Percentiles rank a stretch among this genome's conserved stretches.
Conservation (phyloP, 2,888 invertebrate genomes). For the Drosophila tanythrix region DNA sequence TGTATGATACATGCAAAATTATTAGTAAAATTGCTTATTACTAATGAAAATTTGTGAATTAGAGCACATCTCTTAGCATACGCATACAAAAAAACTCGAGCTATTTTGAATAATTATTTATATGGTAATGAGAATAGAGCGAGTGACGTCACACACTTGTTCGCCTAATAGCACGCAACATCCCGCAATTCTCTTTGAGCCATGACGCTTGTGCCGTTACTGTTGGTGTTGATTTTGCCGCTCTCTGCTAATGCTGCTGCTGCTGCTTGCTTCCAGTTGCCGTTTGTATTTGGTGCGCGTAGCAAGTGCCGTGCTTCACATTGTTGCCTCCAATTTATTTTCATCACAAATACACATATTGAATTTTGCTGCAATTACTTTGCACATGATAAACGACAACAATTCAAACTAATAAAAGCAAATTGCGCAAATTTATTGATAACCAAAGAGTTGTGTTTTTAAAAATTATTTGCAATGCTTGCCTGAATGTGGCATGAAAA, state of each 20-base stretch:
- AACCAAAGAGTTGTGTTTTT: background rate
- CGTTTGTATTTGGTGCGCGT: constrained; percentile 63
- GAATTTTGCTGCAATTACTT: constrained; percentile 24
- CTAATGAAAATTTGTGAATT: background rate
- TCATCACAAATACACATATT: background rate
- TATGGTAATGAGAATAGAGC: background rate
- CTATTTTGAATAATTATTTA: background rate
- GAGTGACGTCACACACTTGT: constrained; percentile 36
- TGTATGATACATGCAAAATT: background rate
- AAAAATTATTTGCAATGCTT: constrained; percentile 3
- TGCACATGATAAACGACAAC: constrained; percentile 2
- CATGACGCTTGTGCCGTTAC: constrained; percentile 25
- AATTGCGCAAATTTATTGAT: background rate
- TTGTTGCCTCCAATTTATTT: constrained; percentile 29
- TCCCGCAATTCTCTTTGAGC: constrained; percentile 22
- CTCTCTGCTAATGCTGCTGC: constrained; percentile 42
- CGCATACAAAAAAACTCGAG: background rate
- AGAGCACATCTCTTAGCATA: background rate
- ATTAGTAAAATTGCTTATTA: background rate
- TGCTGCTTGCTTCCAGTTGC: constrained; percentile 59
- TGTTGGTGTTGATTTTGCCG: constrained; percentile 27
- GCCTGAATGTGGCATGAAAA: constrained; percentile 26
- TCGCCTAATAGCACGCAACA: constrained; percentile 19
- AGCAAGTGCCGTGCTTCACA: constrained; percentile 59
- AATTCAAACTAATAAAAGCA: constrained; percentile 9